Evolutionary conservation across 2,113 vertebrate species (phyloP).

Genomic region (Dipodomys stephensi): DNA sequence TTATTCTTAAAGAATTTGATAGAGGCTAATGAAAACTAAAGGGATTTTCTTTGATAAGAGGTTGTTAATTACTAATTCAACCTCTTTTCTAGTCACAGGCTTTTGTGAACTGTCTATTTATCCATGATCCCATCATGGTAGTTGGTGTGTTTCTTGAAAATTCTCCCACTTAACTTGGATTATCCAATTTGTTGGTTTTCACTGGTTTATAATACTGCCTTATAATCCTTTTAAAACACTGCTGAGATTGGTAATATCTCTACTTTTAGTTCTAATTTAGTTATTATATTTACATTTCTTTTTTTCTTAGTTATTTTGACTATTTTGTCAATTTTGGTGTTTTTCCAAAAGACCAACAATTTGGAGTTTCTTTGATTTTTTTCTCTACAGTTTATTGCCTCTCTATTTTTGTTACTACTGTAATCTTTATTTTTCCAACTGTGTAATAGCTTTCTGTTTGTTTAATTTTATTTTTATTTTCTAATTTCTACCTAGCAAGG

Average conservation of each 20-base stretch:
- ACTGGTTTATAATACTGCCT: not conserved
- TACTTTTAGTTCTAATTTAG: constrained; percentile 3
- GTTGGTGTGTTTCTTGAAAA: not conserved
- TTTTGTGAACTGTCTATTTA: not conserved
- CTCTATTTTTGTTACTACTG: not conserved
- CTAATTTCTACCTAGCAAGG: not conserved
- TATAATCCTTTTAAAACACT: not conserved
- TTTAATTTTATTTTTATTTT: not conserved
- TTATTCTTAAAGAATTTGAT: not conserved
- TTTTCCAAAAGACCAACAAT: not conserved
- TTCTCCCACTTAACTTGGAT: not conserved
- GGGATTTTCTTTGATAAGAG: not conserved
- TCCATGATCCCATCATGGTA: not conserved
- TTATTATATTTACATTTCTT: not conserved
- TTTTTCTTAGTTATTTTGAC: not conserved
- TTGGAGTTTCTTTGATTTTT: not conserved
- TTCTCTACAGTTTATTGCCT: not conserved
- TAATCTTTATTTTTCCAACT: not conserved
- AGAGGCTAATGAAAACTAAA: not conserved
- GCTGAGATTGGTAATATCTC: not conserved
- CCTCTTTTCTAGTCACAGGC: not conserved
- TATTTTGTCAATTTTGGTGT: not conserved
- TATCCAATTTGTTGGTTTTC: not conserved
- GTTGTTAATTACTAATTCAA: not conserved
- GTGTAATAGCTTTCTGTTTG: not conserved